Base-by-base conservation (phyloP, 37 sponge, comb jelly and placozoan species). In the Crambe crambe region DNA sequence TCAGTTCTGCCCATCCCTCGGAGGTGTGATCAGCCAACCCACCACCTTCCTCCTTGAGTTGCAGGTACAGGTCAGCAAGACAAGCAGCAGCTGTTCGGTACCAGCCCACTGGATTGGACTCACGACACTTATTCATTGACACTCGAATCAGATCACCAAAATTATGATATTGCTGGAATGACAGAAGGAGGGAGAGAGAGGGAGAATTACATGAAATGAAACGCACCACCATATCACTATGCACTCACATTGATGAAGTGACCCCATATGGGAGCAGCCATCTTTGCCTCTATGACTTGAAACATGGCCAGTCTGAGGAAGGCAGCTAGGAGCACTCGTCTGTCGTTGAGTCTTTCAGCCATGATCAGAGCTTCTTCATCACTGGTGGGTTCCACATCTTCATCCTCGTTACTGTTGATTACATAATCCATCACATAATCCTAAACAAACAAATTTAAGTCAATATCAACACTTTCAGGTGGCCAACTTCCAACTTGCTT, bases 241-340 rank as follows among this genome's bases (percentile, higher is more conserved):
- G 29, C 27, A 75, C 80, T 79, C 25, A 93, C 94, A 36, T 82
- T 90, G 62, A 96, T 78, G 70, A 92, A 96, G 66, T 92, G 88
- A 18, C 75, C 91, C 73, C 92, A 92, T 20, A 96, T 72, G 10
- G 97, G 91, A 56, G 91, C 94, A 20, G 89, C 89, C 41, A 83
- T 64, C 25, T 62, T 81, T 59, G 83, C 73, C 36, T 96, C 97
- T 18, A 96, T 54, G 30, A 86, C 78, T 32, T 62, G 32, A 57
- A 81, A 96, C 75, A 92, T 85, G 44, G 82, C 81, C 39, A 96
- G 81, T 73, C 87, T 96, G 47, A 92, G 81, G 74, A 90, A 96
- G 35, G 85, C 90, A 12, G 94, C 87, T 23, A 96, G 83, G 41
- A 87, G 77, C 2, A 83, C 77, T 22, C 97, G 70, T 17, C 93